phyloP scores from a whole-genome alignment of 1,140 invertebrate genomes.

The Drosophila fuyamai region DNA sequence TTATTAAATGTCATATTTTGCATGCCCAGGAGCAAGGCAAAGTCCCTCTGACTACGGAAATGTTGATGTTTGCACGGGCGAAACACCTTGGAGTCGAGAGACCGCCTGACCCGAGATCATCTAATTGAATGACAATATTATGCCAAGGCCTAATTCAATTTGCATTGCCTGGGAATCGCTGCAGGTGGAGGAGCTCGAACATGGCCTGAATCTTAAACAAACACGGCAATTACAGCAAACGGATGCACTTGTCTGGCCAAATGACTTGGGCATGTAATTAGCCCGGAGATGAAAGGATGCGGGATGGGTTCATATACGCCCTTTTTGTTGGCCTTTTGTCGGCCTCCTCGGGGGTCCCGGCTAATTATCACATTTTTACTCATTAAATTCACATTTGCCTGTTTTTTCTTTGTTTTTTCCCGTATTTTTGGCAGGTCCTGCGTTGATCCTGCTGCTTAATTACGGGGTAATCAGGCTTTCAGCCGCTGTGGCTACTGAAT shows the following conservation, averaged over 20 bases:
- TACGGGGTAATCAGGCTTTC: constrained; percentile 76
- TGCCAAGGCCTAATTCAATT: constrained; percentile 68
- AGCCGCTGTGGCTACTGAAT: constrained; percentile 48
- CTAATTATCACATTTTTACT: constrained; percentile 83
- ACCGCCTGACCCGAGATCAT: constrained; percentile 16
- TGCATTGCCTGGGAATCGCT: constrained; percentile 58
- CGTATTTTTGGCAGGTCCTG: constrained; percentile 42
- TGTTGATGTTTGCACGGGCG: constrained; percentile 44
- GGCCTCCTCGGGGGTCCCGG: constrained; percentile 56
- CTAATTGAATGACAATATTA: constrained; percentile 78
- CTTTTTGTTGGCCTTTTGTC: constrained; percentile 57
- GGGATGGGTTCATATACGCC: constrained; percentile 30
- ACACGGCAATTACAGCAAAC: constrained; percentile 54
- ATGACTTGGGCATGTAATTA: constrained; percentile 69
- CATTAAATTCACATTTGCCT: constrained; percentile 80
- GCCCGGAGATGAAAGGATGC: constrained; percentile 39
- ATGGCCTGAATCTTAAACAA: constrained; percentile 54
- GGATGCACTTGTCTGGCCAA: constrained; percentile 66
- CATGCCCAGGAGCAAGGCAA: constrained; percentile 11
- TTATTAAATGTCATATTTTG: constrained; percentile 26
- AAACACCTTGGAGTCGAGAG: constrained; percentile 39
- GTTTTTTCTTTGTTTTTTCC: constrained; percentile 9
- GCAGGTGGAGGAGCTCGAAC: constrained; percentile 43
- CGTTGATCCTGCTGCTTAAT: constrained; percentile 50
- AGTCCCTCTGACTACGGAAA: not conserved